Evolutionary conservation across 2,888 invertebrate species (phyloP).

Genomic region (Orthonychiurus folsomi): DNA sequence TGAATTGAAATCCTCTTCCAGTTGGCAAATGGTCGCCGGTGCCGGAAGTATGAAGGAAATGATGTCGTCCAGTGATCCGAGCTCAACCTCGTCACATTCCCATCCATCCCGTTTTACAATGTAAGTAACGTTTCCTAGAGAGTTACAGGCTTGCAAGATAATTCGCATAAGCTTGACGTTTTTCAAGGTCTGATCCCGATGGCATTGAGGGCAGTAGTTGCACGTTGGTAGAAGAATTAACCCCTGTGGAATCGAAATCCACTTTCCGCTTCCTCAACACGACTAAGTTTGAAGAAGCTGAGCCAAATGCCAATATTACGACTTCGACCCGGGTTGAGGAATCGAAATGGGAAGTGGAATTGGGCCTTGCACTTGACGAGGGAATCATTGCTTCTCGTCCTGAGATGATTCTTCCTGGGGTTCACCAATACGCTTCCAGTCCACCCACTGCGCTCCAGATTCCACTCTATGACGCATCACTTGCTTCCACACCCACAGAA

Average conservation of each 20-base stretch:
- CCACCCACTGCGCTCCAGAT: background rate
- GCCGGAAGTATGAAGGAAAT: constrained; percentile 57
- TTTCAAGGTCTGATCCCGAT: constrained; percentile 23
- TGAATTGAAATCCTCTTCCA: constrained; percentile 43
- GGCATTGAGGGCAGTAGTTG: constrained; percentile 39
- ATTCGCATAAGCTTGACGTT: too few relatives aligned
- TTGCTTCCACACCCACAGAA: constrained; percentile 3
- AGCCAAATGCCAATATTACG: background rate
- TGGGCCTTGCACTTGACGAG: constrained; percentile 8
- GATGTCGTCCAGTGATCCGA: constrained; percentile 44
- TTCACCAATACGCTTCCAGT: background rate
- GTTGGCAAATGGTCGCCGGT: constrained; percentile 62
- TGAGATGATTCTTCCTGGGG: background rate
- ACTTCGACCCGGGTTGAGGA: background rate
- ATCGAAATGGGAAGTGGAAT: constrained; percentile 5
- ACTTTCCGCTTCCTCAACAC: background rate
- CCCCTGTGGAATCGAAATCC: constrained; percentile 15
- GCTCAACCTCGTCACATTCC: constrained; percentile 42
- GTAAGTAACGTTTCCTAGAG: too few relatives aligned
- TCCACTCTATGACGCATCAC: background rate
- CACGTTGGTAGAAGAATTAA: constrained; percentile 36
- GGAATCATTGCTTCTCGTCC: background rate
- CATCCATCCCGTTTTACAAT: constrained; percentile 36
- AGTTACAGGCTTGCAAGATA: too few relatives aligned
- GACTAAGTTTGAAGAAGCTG: background rate